Percentiles rank a stretch among this genome's conserved stretches.
phyloP scores from a whole-genome alignment of 2,888 invertebrate species.

The Cylloceria caligata region DNA sequence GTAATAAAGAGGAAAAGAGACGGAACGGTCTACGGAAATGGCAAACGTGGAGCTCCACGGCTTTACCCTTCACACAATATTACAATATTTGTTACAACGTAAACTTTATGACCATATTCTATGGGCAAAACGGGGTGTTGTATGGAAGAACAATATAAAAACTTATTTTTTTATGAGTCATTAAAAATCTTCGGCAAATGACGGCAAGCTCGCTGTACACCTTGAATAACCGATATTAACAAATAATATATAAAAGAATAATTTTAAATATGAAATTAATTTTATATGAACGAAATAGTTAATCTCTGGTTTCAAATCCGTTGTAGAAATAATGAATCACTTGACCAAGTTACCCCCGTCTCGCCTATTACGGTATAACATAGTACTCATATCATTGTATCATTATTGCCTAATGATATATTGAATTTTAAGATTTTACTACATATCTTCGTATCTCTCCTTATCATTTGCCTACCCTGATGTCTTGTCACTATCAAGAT shows the following conservation, averaged over 20 bases:
- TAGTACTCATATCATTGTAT: too few relatives aligned
- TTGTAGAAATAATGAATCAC: not conserved
- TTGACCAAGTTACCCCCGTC: not conserved
- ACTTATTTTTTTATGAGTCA: not conserved
- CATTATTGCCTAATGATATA: not conserved
- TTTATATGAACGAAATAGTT: not conserved
- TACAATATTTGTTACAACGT: constrained; percentile 1
- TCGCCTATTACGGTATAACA: not conserved
- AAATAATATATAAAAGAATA: not conserved
- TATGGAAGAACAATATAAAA: too few relatives aligned
- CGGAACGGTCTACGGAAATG: constrained; percentile 10
- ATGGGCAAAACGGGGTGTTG: not conserved
- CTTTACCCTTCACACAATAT: not conserved
- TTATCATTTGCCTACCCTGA: constrained; percentile 56
- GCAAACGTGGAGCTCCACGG: not conserved
- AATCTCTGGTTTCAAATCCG: not conserved
- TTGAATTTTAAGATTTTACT: constrained; percentile 65
- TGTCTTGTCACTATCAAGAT: constrained; percentile 75
- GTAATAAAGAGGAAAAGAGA: constrained; percentile 45
- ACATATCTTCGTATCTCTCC: constrained; percentile 72
- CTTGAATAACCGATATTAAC: not conserved
- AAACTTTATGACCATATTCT: not conserved
- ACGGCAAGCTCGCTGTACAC: not conserved
- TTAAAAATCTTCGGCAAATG: not conserved
- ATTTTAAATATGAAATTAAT: too few relatives aligned